Conservation (phyloP, 1,140 invertebrate genomes). For the Anastrepha ludens region DNA sequence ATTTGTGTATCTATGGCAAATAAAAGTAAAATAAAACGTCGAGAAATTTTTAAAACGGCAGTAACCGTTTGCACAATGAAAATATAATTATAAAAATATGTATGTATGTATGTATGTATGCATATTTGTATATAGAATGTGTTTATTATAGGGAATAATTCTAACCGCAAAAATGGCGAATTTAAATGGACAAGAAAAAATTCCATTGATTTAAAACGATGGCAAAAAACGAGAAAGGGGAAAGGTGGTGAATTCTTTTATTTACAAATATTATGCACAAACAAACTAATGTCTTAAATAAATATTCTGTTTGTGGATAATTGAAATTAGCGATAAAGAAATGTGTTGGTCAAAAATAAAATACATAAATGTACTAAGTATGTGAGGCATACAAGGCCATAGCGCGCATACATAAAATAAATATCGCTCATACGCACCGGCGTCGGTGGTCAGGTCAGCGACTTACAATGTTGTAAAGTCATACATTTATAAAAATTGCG, state of each 20-base stretch:
- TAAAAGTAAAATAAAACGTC: too few relatives aligned
- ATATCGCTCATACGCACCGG: constrained; percentile 11
- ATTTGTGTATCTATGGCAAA: too few relatives aligned
- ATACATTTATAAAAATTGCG: background rate
- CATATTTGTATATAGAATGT: too few relatives aligned
- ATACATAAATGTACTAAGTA: background rate
- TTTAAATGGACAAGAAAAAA: constrained; percentile 27
- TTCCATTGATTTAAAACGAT: background rate
- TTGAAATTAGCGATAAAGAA: background rate
- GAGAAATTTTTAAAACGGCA: too few relatives aligned
- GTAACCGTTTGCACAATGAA: too few relatives aligned
- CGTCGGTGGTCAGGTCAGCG: constrained; percentile 14
- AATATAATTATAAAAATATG: too few relatives aligned
- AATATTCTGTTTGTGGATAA: background rate
- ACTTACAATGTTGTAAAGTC: constrained; percentile 22
- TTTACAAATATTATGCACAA: background rate
- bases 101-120: too few relatives aligned
- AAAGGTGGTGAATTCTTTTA: background rate
- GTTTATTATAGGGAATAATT: background rate
- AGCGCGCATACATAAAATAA: background rate
- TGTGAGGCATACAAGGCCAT: background rate
- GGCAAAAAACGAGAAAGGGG: background rate
- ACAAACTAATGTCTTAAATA: constrained; percentile 7
- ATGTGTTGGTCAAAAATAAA: background rate
- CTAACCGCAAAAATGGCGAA: constrained; percentile 3